Conservation (phyloP, 2,113 vertebrate species). For the Pterocles gutturalis region DNA sequence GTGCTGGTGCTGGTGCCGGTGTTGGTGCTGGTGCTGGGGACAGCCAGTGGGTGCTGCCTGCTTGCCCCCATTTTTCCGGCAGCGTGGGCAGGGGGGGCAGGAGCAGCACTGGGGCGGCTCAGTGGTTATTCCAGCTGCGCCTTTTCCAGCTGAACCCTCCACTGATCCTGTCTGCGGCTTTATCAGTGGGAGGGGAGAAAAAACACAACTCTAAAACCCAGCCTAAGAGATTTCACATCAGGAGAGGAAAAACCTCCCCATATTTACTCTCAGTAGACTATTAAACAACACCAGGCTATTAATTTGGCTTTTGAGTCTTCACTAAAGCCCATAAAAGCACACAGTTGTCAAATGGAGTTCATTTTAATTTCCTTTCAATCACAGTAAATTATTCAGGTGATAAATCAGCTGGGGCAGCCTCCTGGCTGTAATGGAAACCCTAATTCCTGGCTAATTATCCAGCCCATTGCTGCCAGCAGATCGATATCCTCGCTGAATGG, state of each 20-base stretch:
- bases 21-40: too few relatives aligned
- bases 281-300: conserved; percentile 90
- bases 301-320: conserved; percentile 90
- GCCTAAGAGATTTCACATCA: conserved; percentile 27
- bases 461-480: conserved; percentile 86
- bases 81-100: too few relatives aligned
- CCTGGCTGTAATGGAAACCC: conserved; percentile 89
- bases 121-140: background rate
- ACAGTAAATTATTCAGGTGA: conserved; percentile 97
- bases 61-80: accelerated
- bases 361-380: conserved; percentile 99
- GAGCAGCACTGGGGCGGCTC: background rate
- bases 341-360: conserved; percentile 96
- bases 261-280: conserved; percentile 88
- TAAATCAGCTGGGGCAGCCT: conserved; percentile 94
- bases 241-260: conserved; percentile 71
- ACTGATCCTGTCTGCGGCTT: background rate
- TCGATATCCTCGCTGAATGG: conserved; percentile 83
- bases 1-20: background rate
- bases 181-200: background rate
- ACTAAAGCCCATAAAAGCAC: conserved; percentile 88
- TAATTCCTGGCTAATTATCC: conserved; percentile 93
- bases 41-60: accelerated
- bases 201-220: conserved; percentile 22
- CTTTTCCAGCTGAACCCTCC: conserved; percentile 21